A percentile compares a stretch with the other conserved stretches of the same genome.
Conservation (phyloP, 2,888 invertebrate species). For the Thera britannica region DNA sequence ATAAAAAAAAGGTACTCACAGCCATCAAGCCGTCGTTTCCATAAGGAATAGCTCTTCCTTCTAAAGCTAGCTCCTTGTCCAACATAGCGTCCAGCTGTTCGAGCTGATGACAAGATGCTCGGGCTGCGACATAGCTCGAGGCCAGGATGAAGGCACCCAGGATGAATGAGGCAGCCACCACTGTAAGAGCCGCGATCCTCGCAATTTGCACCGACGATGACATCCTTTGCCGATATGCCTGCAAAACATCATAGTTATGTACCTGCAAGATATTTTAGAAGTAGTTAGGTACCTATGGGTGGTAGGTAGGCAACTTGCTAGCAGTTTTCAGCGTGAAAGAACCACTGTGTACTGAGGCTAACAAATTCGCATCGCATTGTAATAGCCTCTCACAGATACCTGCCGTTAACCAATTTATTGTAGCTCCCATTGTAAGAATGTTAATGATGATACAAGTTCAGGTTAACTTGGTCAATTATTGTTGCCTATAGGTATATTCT, state of each 20-base stretch:
- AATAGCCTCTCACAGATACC: too few relatives aligned
- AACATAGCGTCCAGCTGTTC: slow-evolving; percentile 88
- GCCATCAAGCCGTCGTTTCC: slow-evolving; percentile 88
- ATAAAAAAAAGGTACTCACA: slow-evolving; percentile 77
- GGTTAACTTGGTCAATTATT: too few relatives aligned
- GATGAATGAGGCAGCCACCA: slow-evolving; percentile 92
- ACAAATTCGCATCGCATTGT: too few relatives aligned
- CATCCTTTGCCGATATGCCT: slow-evolving; percentile 91
- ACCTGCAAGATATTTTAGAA: background rate
- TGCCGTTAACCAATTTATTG: too few relatives aligned
- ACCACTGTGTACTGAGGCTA: background rate
- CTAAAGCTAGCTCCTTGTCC: slow-evolving; percentile 88
- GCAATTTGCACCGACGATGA: slow-evolving; percentile 94
- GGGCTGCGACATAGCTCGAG: slow-evolving; percentile 92
- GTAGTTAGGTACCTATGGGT: too few relatives aligned
- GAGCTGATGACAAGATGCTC: slow-evolving; percentile 91
- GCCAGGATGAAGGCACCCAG: slow-evolving; percentile 93
- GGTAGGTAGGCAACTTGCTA: too few relatives aligned
- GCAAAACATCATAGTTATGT: slow-evolving; percentile 41
- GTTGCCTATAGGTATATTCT: too few relatives aligned
- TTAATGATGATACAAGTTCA: too few relatives aligned
- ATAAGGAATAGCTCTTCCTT: slow-evolving; percentile 78
- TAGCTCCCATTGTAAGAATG: too few relatives aligned
- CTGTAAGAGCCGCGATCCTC: slow-evolving; percentile 92
- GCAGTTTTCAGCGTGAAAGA: too few relatives aligned